Evolutionary conservation across 2,113 vertebrate species (phyloP).

Genomic region (Regulus satrapa): DNA sequence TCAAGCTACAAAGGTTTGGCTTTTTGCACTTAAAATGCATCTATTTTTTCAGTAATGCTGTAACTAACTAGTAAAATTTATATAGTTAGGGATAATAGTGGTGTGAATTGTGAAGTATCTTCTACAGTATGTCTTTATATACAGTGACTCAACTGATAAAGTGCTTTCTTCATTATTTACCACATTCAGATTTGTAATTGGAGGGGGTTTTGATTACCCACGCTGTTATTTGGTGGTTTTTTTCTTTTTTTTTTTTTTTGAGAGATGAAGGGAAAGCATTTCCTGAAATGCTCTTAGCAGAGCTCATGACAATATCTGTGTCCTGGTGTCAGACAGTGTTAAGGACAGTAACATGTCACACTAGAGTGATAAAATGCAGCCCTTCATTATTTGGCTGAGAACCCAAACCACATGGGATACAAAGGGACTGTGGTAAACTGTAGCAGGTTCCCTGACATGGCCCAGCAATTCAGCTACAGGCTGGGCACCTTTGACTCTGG

Average conservation of each 20-base stretch:
- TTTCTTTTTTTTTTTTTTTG: too few relatives aligned
- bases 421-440: neutral
- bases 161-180: neutral
- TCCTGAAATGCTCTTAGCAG: constrained; percentile 1
- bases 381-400: neutral
- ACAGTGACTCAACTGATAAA: neutral
- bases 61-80: neutral
- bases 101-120: neutral
- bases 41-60: neutral
- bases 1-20: neutral
- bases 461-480: fast-evolving
- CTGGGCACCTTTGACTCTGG: neutral
- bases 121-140: neutral
- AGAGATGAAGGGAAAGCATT: neutral
- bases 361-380: neutral
- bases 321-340: neutral
- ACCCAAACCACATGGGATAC: neutral
- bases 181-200: neutral
- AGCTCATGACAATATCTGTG: neutral
- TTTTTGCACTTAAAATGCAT: neutral
- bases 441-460: neutral
- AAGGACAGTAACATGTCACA: neutral
- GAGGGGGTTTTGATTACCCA: neutral
- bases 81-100: neutral
- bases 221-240: neutral